A percentile compares a stretch with the other conserved stretches of the same genome.
phyloP scores from a whole-genome alignment of 2,113 vertebrate species.

The Dasyurus viverrinus region DNA sequence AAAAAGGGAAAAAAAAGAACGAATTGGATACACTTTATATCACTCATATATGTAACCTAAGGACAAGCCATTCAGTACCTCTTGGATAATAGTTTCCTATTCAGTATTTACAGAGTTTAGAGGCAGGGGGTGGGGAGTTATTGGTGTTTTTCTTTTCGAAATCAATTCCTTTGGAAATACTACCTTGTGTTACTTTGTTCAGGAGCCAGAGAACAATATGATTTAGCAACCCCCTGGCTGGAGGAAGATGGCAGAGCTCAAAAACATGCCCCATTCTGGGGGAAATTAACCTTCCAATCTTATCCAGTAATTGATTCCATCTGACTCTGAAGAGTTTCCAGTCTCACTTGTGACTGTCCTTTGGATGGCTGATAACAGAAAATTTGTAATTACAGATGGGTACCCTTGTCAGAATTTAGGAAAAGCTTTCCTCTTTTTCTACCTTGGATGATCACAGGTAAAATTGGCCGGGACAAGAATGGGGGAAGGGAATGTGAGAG shows the following conservation, averaged over 20 bases:
- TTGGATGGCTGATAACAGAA: constrained; percentile 65
- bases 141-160: constrained; percentile 69
- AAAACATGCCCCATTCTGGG: constrained; percentile 68
- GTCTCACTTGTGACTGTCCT: constrained; percentile 63
- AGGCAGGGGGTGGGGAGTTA: neutral
- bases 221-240: constrained; percentile 62
- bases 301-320: constrained; percentile 78
- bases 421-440: constrained; percentile 59
- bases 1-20: neutral
- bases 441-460: constrained; percentile 79
- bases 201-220: constrained; percentile 53
- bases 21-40: constrained; percentile 38
- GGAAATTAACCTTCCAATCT: constrained; percentile 75
- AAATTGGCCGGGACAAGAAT: constrained; percentile 48
- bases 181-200: constrained; percentile 69
- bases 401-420: constrained; percentile 69
- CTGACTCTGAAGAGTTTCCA: constrained; percentile 66
- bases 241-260: constrained; percentile 45
- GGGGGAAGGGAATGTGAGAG: constrained; percentile 11
- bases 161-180: constrained; percentile 71
- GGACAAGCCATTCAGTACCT: constrained; percentile 45
- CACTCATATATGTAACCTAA: constrained; percentile 45
- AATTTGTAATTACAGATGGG: constrained; percentile 76
- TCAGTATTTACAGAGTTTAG: constrained; percentile 34
- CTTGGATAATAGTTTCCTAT: constrained; percentile 59